Conservation (phyloP, 2,113 vertebrate species). For the Anthoscopus minutus region DNA sequence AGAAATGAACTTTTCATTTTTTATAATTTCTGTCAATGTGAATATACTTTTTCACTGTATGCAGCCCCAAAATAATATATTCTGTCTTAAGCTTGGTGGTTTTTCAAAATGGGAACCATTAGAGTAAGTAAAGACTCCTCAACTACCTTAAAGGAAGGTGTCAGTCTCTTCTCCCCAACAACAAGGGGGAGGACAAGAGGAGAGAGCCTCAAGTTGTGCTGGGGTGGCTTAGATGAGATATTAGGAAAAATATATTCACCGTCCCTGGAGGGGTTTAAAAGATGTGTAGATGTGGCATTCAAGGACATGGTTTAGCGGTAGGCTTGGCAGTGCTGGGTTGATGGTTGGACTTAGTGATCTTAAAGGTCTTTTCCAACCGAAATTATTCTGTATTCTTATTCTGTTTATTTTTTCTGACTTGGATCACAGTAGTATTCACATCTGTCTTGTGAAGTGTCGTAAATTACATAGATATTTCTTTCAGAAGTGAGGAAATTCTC, state of each 20-base stretch:
- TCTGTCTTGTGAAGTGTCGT: background rate
- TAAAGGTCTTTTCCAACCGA: background rate
- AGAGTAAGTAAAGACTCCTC: background rate
- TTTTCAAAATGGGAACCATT: background rate
- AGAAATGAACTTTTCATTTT: background rate
- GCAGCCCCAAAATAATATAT: background rate
- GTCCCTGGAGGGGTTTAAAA: background rate
- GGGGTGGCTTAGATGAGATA: background rate
- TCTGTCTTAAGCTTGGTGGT: background rate
- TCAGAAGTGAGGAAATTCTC: background rate
- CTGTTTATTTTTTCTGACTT: background rate
- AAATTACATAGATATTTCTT: background rate
- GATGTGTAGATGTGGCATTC: background rate
- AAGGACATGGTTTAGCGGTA: background rate
- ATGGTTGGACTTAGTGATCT: background rate
- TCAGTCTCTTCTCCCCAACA: background rate
- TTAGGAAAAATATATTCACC: background rate
- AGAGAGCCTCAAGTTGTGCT: background rate
- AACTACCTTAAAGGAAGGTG: background rate
- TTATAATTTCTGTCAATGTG: background rate
- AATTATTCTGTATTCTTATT: background rate
- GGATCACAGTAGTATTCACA: background rate
- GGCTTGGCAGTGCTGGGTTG: background rate
- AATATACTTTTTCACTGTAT: background rate
- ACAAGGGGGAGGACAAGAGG: background rate